These are phyloP conservation scores for Heptranchias perlo DNA, from an alignment of 2,113 vertebrate species.

Conservation along the genomic window DNA sequence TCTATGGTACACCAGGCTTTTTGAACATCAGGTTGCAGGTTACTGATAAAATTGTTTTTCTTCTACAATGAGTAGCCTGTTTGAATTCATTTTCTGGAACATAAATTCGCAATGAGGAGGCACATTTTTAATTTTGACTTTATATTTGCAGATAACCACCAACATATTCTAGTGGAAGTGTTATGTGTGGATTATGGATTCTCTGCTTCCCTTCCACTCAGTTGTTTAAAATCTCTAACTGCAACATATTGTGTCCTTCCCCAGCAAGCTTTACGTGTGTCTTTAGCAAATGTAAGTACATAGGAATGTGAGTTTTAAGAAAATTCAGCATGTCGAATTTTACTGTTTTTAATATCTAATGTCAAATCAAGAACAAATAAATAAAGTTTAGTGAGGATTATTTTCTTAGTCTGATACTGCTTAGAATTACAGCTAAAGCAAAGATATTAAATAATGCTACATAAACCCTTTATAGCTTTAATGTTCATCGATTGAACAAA, in stretches of 20 bases:
- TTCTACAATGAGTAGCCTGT: neutral
- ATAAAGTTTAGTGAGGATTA: neutral
- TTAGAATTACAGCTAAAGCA: neutral
- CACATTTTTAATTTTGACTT: neutral
- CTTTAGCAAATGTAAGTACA: constrained; percentile 30
- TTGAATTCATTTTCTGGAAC: neutral
- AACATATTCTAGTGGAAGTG: neutral
- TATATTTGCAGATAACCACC: neutral
- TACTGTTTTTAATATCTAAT: neutral
- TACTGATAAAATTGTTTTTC: neutral
- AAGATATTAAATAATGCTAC: neutral
- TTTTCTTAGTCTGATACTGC: neutral
- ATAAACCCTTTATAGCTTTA: neutral
- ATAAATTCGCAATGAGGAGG: neutral
- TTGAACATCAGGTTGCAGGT: neutral
- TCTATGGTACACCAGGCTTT: neutral
- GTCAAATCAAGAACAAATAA: neutral
- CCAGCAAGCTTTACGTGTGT: constrained; percentile 22
- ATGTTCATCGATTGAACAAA: neutral
- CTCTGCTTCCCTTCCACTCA: neutral
- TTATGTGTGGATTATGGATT: constrained; percentile 27
- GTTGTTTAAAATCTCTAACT: neutral
- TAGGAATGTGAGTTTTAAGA: neutral
- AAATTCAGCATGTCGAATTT: neutral
- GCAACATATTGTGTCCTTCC: neutral